Base-by-base conservation (phyloP, 2,888 invertebrate species). In the Drosophila niveifrons region DNA sequence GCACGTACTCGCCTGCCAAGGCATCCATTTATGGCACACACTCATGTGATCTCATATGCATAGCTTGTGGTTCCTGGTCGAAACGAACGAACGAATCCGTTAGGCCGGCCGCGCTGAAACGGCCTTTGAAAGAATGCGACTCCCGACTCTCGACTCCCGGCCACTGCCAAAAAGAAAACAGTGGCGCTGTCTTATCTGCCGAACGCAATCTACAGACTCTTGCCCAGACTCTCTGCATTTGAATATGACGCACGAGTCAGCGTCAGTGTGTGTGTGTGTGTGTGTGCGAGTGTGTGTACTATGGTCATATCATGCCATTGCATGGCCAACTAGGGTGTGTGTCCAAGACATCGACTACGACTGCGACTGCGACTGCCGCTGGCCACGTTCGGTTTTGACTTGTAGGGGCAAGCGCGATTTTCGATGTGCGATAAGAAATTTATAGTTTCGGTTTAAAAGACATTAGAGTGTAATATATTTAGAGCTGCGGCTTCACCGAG, bases 381-480 rank as follows among this genome's bases (percentile, higher is more conserved):
- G 81, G 78, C 81, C 64, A 77, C 78, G 66, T 80, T 72, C 69
- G 70, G 71, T 72, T 88, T 84, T 85, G 86, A 75, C 78, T 67
- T 88, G 76, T 78, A 66, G 78, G 81, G 89, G 89, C 82, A 82
- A 83, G 82, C 87, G 82, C 88, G 83, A 83, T 83, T 69, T 83
- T 83, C 88, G 83, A 89, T 83, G 80, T 76, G 76, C 88, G 83
- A 83, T 83, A 83, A 83, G 90, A 88, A 83, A 83, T 83, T 83
- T 83, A 83, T 83, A 83, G 83, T 83, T 83, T 89, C 83, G 87
- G 88, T 85, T 88, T 83, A 82, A 83, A 83, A 83, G 90, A 88
- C 90, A 89, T 83, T 83, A 88, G 83, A 83, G 88, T 81, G 90
- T 89, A 83, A 83, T 83, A 83, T 83, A 83, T 83, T 89, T 89